phyloP scores from a whole-genome alignment of 2,797 vertebrate genomes.

The Arnoldichthys spilopterus region DNA sequence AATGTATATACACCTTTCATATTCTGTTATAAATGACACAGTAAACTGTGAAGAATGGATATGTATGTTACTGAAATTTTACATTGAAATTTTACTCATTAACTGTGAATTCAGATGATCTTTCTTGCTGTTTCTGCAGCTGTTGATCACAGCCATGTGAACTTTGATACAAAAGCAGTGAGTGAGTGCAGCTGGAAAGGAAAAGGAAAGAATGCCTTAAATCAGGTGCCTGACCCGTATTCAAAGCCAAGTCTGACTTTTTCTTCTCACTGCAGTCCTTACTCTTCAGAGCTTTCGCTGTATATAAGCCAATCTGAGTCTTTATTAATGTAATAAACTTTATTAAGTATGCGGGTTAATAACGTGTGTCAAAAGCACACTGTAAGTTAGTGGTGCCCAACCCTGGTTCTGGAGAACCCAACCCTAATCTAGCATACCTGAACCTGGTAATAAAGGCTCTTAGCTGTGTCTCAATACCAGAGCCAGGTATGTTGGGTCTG shows the following conservation, averaged over 20 bases:
- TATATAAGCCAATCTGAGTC: background rate
- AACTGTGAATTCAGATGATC: no score
- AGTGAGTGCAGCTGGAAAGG: background rate
- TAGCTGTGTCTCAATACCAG: no score
- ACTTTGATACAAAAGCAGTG: conserved; percentile 1
- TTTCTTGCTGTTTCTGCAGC: conserved; percentile 23
- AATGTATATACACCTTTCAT: no score
- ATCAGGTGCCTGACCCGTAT: conserved; percentile 13
- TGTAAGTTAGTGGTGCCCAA: no score
- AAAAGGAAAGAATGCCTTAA: background rate
- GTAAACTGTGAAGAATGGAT: no score
- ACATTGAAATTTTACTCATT: no score
- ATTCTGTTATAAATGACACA: no score
- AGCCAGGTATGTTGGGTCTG: no score
- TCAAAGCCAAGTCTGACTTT: background rate
- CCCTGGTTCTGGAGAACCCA: no score
- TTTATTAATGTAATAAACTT: background rate
- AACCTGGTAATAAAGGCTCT: no score
- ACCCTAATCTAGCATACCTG: no score
- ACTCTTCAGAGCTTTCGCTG: background rate
- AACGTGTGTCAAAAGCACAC: background rate
- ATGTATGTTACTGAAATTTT: no score
- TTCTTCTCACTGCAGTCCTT: background rate
- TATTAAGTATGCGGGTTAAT: background rate
- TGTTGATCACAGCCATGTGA: conserved; percentile 3